Percentiles rank a stretch among this genome's conserved stretches.
These are phyloP conservation scores for Orthosia gothica DNA, from an alignment of 2,888 invertebrate species.

Conservation along the genomic window DNA sequence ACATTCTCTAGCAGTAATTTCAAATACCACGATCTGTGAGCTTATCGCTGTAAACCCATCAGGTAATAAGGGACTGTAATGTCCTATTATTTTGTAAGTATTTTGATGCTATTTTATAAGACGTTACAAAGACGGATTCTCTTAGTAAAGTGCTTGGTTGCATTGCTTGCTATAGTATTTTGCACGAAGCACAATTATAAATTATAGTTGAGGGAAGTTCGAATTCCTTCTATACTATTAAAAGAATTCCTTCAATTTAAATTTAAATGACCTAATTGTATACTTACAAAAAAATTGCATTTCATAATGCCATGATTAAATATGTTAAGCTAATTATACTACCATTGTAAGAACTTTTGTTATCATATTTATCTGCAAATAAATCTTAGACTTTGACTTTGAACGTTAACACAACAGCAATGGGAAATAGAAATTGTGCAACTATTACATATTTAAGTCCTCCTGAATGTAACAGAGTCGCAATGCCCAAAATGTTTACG, in stretches of 20 bases:
- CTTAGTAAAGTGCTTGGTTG: not conserved
- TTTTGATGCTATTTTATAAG: slow-evolving; percentile 45
- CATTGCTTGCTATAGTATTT: slow-evolving; percentile 1
- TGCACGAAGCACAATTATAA: slow-evolving; percentile 30
- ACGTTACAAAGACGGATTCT: slow-evolving; percentile 9
- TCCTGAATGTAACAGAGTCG: not conserved
- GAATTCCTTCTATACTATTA: too few species aligned
- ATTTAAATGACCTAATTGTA: too few species aligned
- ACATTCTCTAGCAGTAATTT: slow-evolving; percentile 61
- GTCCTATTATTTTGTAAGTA: slow-evolving; percentile 50
- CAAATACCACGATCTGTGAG: slow-evolving; percentile 51
- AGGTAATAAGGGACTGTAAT: slow-evolving; percentile 60
- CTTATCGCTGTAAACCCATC: slow-evolving; percentile 61
- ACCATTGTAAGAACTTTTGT: too few species aligned
- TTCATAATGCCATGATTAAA: too few species aligned
- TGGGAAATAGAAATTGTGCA: not conserved
- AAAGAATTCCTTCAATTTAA: too few species aligned
- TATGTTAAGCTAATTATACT: too few species aligned
- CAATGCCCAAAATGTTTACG: too few species aligned
- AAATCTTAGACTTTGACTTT: too few species aligned
- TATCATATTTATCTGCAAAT: too few species aligned
- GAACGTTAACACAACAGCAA: not conserved
- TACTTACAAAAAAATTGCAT: too few species aligned
- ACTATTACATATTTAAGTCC: not conserved
- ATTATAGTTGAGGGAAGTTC: not conserved